Evolutionary conservation across 1,140 invertebrate genomes (phyloP).

Genomic region (Lepidurus apus): DNA sequence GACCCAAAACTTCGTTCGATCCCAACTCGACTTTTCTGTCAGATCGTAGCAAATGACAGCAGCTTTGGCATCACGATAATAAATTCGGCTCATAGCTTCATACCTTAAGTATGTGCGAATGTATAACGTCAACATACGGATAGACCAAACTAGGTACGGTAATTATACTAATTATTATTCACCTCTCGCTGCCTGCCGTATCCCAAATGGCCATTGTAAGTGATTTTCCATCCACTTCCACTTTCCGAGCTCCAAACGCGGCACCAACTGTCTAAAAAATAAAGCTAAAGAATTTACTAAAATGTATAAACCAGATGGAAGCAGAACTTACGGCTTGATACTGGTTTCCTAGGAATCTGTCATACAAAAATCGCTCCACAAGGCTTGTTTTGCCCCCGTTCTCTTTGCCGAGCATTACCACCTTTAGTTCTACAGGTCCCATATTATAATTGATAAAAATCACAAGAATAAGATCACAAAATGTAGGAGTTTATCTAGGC

Average conservation of each 20-base stretch:
- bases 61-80: constrained; percentile 63
- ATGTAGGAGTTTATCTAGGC: too few species aligned
- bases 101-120: constrained; percentile 46
- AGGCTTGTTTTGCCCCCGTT: constrained; percentile 58
- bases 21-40: constrained; percentile 54
- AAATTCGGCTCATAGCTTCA: constrained; percentile 62
- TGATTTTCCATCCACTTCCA: constrained; percentile 50
- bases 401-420: constrained; percentile 55
- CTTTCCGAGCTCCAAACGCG: constrained; percentile 59
- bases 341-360: constrained; percentile 47
- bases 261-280: constrained; percentile 62
- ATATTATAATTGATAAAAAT: not conserved
- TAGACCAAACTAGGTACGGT: constrained; percentile 30
- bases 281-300: not conserved
- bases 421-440: constrained; percentile 50
- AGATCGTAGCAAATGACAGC: constrained; percentile 67
- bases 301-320: not conserved
- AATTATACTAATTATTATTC: constrained; percentile 40
- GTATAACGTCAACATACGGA: not conserved
- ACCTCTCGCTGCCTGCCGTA: constrained; percentile 58
- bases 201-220: constrained; percentile 65
- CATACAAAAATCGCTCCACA: constrained; percentile 52
- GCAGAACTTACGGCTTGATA: constrained; percentile 50
- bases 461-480: not conserved
- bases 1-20: constrained; percentile 58